Evolutionary conservation across 2,888 invertebrate genomes (phyloP).

Genomic region (Schizaphis graminum): DNA sequence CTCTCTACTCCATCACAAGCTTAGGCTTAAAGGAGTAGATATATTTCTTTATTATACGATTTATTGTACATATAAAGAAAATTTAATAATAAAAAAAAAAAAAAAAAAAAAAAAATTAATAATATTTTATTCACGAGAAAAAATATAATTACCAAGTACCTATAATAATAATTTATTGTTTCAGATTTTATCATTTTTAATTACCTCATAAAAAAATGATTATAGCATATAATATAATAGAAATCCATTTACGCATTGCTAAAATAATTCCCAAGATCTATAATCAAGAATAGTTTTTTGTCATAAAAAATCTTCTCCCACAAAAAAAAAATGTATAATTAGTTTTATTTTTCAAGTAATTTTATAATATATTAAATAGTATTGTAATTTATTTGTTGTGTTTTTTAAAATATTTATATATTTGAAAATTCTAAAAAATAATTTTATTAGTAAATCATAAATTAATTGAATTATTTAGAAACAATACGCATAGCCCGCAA

Average conservation of each 20-base stretch:
- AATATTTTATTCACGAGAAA: neutral
- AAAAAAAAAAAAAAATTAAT: too few relatives aligned
- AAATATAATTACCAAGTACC: neutral
- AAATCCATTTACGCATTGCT: too few relatives aligned
- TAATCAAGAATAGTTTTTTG: too few relatives aligned
- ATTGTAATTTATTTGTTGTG: neutral
- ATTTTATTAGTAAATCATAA: neutral
- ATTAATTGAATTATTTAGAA: neutral
- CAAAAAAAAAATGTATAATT: neutral
- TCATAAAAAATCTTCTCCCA: too few relatives aligned
- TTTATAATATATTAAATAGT: neutral
- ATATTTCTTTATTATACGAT: too few relatives aligned
- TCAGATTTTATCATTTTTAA: neutral
- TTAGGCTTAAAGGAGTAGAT: too few relatives aligned
- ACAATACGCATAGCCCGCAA: neutral
- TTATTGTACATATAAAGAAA: too few relatives aligned
- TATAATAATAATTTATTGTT: neutral
- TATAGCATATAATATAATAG: too few relatives aligned
- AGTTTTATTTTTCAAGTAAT: neutral
- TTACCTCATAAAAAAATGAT: neutral
- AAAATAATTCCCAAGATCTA: neutral
- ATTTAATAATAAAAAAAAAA: too few relatives aligned
- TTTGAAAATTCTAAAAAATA: neutral
- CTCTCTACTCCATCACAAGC: too few relatives aligned
- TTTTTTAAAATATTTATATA: too few relatives aligned